Evolutionary conservation across 2,797 vertebrate species (phyloP), one percentile per base, ranked within the genome.

Genomic region (Halcyon chelicuti): DNA sequence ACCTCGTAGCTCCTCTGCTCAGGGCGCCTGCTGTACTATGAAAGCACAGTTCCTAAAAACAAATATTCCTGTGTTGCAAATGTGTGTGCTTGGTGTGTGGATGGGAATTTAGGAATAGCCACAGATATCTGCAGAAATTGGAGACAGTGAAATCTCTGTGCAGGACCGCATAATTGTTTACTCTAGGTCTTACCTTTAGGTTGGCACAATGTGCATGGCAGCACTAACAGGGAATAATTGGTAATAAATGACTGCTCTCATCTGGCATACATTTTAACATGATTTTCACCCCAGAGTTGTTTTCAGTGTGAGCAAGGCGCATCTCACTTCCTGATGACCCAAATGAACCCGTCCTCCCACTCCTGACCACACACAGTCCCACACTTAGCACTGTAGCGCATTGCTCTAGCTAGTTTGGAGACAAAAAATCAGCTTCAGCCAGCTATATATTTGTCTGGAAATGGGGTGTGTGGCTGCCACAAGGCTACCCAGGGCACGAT

Each of bases 31-130:
- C 78, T 82, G 70, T 76, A 73, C 90, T 90, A 39, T 96, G 94
- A 95, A 96, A 96, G 61, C 72, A 81, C 88, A 93, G 74, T 95
- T 96, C 66, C 90, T 76, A 25, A 79, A 96, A 74, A 90, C 95
- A 97, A 89, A 96, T 95, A 97, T 76, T 94, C 73, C 93, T 95
- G 70, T 97, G 92, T 97, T 94, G 74, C 76, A 80, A 86, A 70
- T 88, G 37, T 40, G 47, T 95, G 13, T 80, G 66, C 92, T 94
- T 84, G 78, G 90, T 93, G 92, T 89, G 87, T 58, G 47, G 80
- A 75, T 76, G 88, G 80, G 49, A 91, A 93, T 93, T 93, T 86
- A 91, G 94, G 92, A 93, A 88, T 6, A 61, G 78, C 78, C 33
- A 31, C 89, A 86, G 81, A 95, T 94, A 97, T 55, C 97, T 91